Percentiles rank a stretch among this genome's conserved stretches.
phyloP scores from a whole-genome alignment of 2,888 invertebrate genomes.

The Rhingia campestris region DNA sequence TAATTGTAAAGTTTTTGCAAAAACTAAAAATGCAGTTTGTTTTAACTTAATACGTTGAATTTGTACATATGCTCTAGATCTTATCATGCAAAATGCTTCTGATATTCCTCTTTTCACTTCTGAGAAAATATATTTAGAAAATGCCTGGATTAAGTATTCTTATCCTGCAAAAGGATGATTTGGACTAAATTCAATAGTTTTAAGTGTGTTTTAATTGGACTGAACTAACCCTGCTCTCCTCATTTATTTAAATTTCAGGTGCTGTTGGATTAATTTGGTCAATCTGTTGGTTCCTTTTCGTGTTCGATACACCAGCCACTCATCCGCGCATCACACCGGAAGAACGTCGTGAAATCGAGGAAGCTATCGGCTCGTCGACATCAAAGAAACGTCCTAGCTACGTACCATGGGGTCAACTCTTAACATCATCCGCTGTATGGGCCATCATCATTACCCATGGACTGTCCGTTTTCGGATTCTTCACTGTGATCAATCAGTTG shows the following conservation, averaged over 20 bases:
- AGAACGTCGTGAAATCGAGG: conserved; percentile 89
- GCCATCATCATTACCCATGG: conserved; percentile 92
- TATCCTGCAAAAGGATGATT: no score
- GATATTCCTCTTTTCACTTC: no score
- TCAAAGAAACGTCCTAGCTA: conserved; percentile 85
- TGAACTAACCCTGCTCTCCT: neutral
- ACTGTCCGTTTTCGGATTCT: conserved; percentile 93
- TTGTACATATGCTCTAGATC: no score
- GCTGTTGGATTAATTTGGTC: conserved; percentile 91
- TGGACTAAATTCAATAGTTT: no score
- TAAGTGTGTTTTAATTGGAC: no score
- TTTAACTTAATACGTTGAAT: no score
- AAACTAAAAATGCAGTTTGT: no score
- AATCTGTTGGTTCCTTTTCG: conserved; percentile 90
- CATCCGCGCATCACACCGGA: conserved; percentile 91
- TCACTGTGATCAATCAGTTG: conserved; percentile 93
- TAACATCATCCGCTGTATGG: conserved; percentile 91
- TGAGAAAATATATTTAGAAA: no score
- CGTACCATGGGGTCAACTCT: conserved; percentile 89
- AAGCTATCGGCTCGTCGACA: conserved; percentile 86
- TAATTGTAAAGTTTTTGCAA: no score
- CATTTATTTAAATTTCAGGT: conserved; percentile 81
- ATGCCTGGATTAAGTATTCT: no score
- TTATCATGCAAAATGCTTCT: no score
- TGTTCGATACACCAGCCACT: conserved; percentile 91